phyloP scores from a whole-genome alignment of 92 coral and sea anemone genomes.

The Palythoa grandiflora region DNA sequence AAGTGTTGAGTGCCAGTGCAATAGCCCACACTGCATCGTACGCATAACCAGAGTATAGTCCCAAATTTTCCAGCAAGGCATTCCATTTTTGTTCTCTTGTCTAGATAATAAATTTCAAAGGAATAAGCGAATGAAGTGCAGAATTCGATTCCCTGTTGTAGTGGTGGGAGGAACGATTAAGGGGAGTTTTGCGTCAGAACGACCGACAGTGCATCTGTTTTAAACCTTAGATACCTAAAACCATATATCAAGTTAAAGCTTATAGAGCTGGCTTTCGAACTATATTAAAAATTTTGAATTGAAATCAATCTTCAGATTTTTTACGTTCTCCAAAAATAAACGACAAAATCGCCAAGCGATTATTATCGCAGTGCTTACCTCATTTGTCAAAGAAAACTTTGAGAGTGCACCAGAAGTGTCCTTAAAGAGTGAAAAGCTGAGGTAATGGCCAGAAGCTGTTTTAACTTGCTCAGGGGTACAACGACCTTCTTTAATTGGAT shows the following conservation, averaged over 20 bases:
- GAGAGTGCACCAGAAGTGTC: not conserved
- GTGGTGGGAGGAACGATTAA: no score
- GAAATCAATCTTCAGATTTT: no score
- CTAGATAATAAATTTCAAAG: conserved; percentile 13
- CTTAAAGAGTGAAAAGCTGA: conserved; percentile 39
- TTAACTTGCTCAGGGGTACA: conserved; percentile 51
- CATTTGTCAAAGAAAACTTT: not conserved
- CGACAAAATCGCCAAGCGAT: no score
- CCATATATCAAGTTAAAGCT: no score
- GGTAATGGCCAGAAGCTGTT: conserved; percentile 58
- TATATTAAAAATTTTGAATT: no score
- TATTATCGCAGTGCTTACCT: not conserved
- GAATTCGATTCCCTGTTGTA: no score
- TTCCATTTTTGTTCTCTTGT: conserved; percentile 48
- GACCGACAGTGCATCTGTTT: no score
- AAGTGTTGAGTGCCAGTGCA: conserved; percentile 63
- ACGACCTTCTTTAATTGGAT: conserved; percentile 22
- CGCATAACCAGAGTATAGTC: conserved; percentile 66
- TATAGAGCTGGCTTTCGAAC: no score
- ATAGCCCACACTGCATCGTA: conserved; percentile 71
- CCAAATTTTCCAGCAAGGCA: conserved; percentile 40
- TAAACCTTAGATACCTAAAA: no score
- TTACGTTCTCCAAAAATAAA: no score
- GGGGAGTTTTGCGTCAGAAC: no score
- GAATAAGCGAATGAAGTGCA: not conserved